Percentiles rank a stretch among this genome's conserved stretches.
Evolutionary conservation across 1,140 invertebrate genomes (phyloP).

Genomic region (Drosophila sulfurigaster): DNA sequence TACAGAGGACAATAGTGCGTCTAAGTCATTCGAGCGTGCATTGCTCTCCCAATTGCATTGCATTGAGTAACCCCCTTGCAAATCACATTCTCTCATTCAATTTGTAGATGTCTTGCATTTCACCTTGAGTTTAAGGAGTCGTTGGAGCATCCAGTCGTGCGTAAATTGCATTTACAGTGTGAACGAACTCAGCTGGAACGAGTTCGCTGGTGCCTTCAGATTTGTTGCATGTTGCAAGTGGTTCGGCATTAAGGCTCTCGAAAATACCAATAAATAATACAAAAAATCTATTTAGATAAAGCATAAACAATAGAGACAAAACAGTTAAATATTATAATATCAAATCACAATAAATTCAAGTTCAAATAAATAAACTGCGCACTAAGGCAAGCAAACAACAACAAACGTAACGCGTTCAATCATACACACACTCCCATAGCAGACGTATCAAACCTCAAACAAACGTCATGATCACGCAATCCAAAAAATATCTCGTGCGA

Average conservation of each 20-base stretch:
- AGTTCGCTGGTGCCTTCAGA: constrained; percentile 10
- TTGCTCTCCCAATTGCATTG: background rate
- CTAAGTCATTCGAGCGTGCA: constrained; percentile 59
- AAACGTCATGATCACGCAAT: constrained; percentile 42
- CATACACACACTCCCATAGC: background rate
- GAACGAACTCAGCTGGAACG: constrained; percentile 8
- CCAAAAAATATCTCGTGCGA: constrained; percentile 43
- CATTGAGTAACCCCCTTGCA: background rate
- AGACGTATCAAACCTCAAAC: background rate
- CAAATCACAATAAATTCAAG: background rate
- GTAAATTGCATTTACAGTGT: constrained; percentile 45
- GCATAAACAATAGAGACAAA: background rate
- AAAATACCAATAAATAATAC: background rate
- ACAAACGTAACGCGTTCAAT: background rate
- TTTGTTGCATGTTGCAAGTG: constrained; percentile 41
- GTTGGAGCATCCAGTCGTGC: constrained; percentile 32
- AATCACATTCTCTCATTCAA: no score
- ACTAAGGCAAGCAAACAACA: background rate
- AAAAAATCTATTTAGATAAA: background rate
- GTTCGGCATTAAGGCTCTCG: background rate
- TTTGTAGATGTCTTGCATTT: background rate
- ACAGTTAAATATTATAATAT: background rate
- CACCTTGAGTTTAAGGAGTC: constrained; percentile 79
- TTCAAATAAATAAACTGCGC: background rate
- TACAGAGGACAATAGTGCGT: constrained; percentile 85